Conservation (phyloP, 2,888 invertebrate genomes). For the Philaethria dido region DNA sequence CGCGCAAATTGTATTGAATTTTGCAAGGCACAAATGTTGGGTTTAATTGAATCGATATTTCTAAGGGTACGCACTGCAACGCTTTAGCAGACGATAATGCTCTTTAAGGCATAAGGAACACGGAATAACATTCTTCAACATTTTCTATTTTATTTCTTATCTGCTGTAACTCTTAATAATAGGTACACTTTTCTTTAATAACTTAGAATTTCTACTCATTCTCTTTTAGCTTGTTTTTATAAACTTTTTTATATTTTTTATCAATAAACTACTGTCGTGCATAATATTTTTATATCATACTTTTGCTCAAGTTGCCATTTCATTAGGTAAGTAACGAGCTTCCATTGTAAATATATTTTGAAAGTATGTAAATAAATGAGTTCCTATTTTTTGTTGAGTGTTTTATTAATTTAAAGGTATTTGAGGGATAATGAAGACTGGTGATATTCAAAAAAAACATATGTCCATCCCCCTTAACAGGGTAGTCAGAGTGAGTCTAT, state of each 20-base stretch:
- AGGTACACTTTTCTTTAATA: neutral
- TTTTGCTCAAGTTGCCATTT: constrained; percentile 81
- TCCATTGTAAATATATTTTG: constrained; percentile 68
- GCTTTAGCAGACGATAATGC: constrained; percentile 25
- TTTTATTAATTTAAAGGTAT: constrained; percentile 51
- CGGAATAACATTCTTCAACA: constrained; percentile 12
- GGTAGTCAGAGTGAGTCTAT: no score
- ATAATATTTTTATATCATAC: constrained; percentile 57
- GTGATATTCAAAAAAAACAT: no score
- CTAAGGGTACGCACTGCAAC: constrained; percentile 28
- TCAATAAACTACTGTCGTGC: constrained; percentile 46
- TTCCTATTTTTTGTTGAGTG: constrained; percentile 75
- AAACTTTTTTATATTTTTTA: constrained; percentile 42
- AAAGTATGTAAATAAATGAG: constrained; percentile 79
- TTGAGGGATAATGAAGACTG: no score
- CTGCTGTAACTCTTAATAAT: neutral
- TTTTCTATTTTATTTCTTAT: constrained; percentile 13
- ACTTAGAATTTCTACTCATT: constrained; percentile 34
- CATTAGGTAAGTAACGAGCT: constrained; percentile 57
- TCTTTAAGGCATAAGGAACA: constrained; percentile 15
- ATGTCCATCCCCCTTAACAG: no score
- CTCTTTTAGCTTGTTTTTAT: constrained; percentile 41
- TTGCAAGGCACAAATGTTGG: constrained; percentile 33
- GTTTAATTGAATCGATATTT: constrained; percentile 38
- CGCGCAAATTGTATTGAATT: constrained; percentile 32